A percentile compares a stretch with the other conserved stretches of the same genome.
These are phyloP conservation scores for Caradrina clavipalpis DNA, from an alignment of 2,888 invertebrate species.

Conservation along the genomic window DNA sequence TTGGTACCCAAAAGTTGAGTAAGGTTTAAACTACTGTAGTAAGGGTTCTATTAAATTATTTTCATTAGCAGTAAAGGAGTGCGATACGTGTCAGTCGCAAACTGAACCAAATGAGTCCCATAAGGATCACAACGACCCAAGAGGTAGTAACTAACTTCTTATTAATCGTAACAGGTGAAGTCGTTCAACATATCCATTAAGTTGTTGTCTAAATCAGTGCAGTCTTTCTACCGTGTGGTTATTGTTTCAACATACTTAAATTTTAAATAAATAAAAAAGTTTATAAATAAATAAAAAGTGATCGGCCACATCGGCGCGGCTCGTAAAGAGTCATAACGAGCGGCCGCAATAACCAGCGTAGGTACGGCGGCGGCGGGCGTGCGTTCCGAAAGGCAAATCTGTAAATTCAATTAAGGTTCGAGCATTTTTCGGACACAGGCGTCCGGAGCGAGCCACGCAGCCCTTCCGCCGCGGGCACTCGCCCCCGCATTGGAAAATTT, in stretches of 20 bases:
- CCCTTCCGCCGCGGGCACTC: conserved; percentile 89
- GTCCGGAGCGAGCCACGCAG: conserved; percentile 83
- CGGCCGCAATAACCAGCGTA: conserved; percentile 80
- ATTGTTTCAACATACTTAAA: conserved; percentile 38
- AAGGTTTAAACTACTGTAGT: not conserved
- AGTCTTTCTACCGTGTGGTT: conserved; percentile 4
- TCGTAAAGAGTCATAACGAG: conserved; percentile 82
- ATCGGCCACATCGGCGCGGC: conserved; percentile 72
- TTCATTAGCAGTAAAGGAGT: conserved; percentile 39
- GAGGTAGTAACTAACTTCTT: conserved; percentile 34
- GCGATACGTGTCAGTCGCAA: conserved; percentile 24
- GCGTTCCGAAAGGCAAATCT: conserved; percentile 89
- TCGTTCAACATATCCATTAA: not conserved
- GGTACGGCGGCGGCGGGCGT: conserved; percentile 71
- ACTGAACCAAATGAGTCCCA: conserved; percentile 29
- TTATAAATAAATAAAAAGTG: conserved; percentile 72
- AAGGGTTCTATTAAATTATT: conserved; percentile 21
- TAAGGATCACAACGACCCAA: conserved; percentile 15
- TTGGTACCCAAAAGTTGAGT: conserved; percentile 13
- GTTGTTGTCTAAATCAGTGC: not conserved
- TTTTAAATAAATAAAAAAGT: conserved; percentile 61
- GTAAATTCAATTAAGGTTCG: conserved; percentile 89
- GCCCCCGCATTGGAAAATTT: conserved; percentile 90
- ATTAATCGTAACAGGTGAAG: conserved; percentile 24
- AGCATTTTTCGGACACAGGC: conserved; percentile 90